Evolutionary conservation across 2,888 invertebrate species (phyloP).

Genomic region (Apotomis capreana): DNA sequence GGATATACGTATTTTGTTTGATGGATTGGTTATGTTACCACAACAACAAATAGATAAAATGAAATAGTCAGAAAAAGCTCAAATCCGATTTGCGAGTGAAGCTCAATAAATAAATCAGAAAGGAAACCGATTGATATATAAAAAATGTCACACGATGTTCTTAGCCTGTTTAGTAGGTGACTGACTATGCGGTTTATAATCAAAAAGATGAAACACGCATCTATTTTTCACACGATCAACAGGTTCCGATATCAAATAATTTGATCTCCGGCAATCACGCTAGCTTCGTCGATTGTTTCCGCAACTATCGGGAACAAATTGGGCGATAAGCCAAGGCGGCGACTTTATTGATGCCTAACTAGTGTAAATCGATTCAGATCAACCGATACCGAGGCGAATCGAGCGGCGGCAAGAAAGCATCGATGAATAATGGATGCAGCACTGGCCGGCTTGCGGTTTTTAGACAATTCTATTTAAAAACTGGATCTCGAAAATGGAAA

Average conservation of each 20-base stretch:
- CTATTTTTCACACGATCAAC: slow-evolving; percentile 28
- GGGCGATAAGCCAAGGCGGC: slow-evolving; percentile 59
- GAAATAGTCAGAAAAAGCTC: no score
- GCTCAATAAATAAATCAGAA: no score
- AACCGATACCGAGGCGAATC: slow-evolving; percentile 58
- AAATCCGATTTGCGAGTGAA: no score
- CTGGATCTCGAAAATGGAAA: slow-evolving; percentile 47
- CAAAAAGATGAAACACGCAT: not conserved
- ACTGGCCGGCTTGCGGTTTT: slow-evolving; percentile 53
- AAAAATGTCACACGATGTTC: no score
- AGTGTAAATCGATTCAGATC: slow-evolving; percentile 66
- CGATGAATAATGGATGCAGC: slow-evolving; percentile 63
- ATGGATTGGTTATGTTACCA: no score
- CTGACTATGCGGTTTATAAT: not conserved
- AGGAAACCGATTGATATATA: no score
- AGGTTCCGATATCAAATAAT: slow-evolving; percentile 33
- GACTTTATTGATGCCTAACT: slow-evolving; percentile 61
- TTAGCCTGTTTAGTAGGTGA: not conserved
- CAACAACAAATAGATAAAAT: no score
- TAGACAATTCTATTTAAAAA: slow-evolving; percentile 49
- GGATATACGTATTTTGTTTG: no score
- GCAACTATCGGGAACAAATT: slow-evolving; percentile 60
- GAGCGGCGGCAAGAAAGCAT: slow-evolving; percentile 57
- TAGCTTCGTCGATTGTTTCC: slow-evolving; percentile 55
- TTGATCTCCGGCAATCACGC: slow-evolving; percentile 37